Percentiles rank a stretch among this genome's conserved stretches.
These are phyloP conservation scores for Anoplopoma fimbria DNA, from an alignment of 2,113 vertebrate genomes.

Conservation along the genomic window DNA sequence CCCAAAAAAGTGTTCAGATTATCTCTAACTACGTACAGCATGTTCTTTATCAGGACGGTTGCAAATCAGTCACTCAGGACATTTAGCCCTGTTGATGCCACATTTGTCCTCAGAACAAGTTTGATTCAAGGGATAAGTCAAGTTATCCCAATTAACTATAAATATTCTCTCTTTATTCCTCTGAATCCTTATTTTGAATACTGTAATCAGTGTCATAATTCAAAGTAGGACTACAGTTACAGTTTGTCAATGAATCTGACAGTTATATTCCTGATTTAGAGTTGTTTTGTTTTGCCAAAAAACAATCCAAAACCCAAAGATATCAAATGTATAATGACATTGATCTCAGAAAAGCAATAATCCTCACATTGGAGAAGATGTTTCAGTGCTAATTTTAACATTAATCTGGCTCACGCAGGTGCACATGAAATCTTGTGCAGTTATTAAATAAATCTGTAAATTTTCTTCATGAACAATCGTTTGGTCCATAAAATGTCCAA, in stretches of 20 bases:
- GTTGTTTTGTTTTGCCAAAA: background rate
- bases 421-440: background rate
- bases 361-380: background rate
- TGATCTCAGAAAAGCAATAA: background rate
- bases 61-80: background rate
- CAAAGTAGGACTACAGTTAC: background rate
- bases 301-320: background rate
- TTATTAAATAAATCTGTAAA: background rate
- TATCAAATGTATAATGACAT: too few relatives aligned
- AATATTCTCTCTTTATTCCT: background rate
- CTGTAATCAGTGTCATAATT: background rate
- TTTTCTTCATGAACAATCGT: background rate
- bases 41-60: slow-evolving; percentile 1
- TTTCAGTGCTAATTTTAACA: background rate
- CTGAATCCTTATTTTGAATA: background rate
- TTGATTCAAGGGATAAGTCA: background rate
- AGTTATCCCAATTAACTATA: background rate
- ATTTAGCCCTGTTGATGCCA: background rate
- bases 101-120: background rate
- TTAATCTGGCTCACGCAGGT: background rate
- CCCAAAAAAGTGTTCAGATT: slow-evolving; percentile 2
- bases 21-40: background rate
- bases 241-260: background rate
- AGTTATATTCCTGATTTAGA: background rate
- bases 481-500: background rate